phyloP scores from a whole-genome alignment of 2,888 invertebrate species.

The Icerya purchasi region DNA sequence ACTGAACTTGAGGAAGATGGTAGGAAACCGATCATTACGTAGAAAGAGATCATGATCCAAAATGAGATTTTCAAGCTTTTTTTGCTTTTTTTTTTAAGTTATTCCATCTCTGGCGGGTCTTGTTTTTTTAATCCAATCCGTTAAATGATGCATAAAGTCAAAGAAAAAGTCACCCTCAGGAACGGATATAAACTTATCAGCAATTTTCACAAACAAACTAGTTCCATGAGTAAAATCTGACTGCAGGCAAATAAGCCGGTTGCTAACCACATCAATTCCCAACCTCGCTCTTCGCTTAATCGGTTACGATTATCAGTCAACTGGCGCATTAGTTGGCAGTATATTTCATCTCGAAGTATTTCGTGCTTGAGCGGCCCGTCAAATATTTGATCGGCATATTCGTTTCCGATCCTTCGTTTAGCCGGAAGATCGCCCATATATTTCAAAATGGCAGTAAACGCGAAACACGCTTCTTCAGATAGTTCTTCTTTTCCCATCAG shows the following conservation, averaged over 20 bases:
- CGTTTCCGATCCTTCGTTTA: constrained; percentile 79
- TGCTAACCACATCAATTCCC: constrained; percentile 98
- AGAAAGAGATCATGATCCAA: no score
- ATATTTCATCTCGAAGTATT: constrained; percentile 90
- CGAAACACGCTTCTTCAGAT: constrained; percentile 84
- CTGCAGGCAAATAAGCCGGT: constrained; percentile 94
- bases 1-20: no score
- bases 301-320: constrained; percentile 89
- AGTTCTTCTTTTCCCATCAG: constrained; percentile 80
- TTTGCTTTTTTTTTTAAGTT: no score
- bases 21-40: no score
- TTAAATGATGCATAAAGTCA: constrained; percentile 93
- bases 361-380: constrained; percentile 91
- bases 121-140: constrained; percentile 97
- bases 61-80: no score
- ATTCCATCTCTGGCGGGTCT: constrained; percentile 71
- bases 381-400: constrained; percentile 94
- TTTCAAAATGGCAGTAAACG: constrained; percentile 82
- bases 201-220: constrained; percentile 96
- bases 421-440: constrained; percentile 98
- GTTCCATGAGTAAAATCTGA: constrained; percentile 75
- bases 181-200: constrained; percentile 91
- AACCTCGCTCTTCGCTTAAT: constrained; percentile 88
- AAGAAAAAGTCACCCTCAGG: constrained; percentile 99
- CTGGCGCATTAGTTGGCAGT: constrained; percentile 97